Evolutionary conservation across 64 coral and sea anemone species (phyloP), one percentile per base, ranked within the genome.

Genomic region (Pocillopora verrucosa): DNA sequence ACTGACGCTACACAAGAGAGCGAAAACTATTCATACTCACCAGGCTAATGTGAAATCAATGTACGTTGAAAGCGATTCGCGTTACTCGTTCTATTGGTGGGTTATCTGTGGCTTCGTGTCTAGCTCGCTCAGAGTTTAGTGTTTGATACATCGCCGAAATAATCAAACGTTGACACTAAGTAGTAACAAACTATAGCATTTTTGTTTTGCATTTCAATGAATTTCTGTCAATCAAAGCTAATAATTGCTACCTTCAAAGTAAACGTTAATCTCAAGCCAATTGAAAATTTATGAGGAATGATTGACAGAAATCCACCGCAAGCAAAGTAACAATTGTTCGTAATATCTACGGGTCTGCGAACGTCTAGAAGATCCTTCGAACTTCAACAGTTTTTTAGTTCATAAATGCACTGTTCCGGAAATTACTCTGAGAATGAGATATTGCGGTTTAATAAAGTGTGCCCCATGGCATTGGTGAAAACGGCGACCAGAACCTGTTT

Each of bases 191-290:
- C 38, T 51, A 68, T 85, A 15, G 22, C 82, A 72, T 24, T 57
- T 83, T 51, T 51, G 30, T 51, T 85, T 85, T 85, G 82, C 82
- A 85, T 85, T 85, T 85, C 64, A 85, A 85, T 72, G 22, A 65
- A 72, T 20, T 56, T 17, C 82, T 85, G 82, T 85, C 82, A 68
- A 41, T 85, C 82, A 85, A 41, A 56, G 37, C 64, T 72, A 36
- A 56, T 85, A 51, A 72, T 85, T 83, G 35, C 38, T 63, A 58
- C 37, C 64, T 45, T 56, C 63, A 85, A 72, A 85, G 82, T 56
- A 85, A 85, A 85, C 82, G 64, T 72, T 85, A 22, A 85, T 85
- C 34, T 25, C 82, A 58, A 70, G 82, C 64, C 82, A 72, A 85
- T 85, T 85, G 82, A 85, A 85, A 85, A 85, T 85, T 72, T 37